Evolutionary conservation across 1,140 invertebrate species (phyloP), one percentile per base, ranked within the genome.

Genomic region (Cyclargus thomasi): DNA sequence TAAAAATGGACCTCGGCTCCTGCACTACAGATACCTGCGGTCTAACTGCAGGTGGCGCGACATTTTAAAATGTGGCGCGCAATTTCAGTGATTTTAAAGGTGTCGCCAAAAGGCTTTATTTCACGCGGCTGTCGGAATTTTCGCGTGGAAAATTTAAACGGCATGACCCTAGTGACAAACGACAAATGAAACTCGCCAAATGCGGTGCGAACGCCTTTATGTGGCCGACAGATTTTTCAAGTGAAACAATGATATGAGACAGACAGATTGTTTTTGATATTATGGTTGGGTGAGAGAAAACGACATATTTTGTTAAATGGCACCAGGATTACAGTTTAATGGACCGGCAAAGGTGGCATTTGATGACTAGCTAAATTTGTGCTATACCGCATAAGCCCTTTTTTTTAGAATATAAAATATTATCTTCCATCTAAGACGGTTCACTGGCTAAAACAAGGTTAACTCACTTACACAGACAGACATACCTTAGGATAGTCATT

Each of bases 221-320:
- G 67, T 53, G 70, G 70, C 57, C 68, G 70, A 68, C 70, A 68
- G 67, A 71, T 71, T 70, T 57, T 59, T 63, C 53, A 29, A 59
- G 67, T 10, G 55, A 21, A 4, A 55, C 53, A 55, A 55, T 10
- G 55, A 59, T 21, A 59, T 7, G 55, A 3, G 39, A 39, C 11
- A 11, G 10, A 16, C 39, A 47, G 2, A 29, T 3, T 29, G 23
- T 29, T 29, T 29, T 29, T 29, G 1, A 29, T 29, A 8, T 3
- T 29, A 29, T 3, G 5, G 29, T 29, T 29, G 5, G 29, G 8
- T 29, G 8, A 29, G 6, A 3, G 6, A 29, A 29, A 6, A 29
- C 2, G 23, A 2, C 2, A 29, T 29, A 29, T 29, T 29, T 29
- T n/a, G n/a, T n/a, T n/a, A n/a, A n/a, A n/a, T n/a, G n/a, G n/a